Percentiles rank a stretch among this genome's conserved stretches.
Evolutionary conservation across 2,113 vertebrate species (phyloP).

Genomic region (Pseudolaguvia tuberculata): DNA sequence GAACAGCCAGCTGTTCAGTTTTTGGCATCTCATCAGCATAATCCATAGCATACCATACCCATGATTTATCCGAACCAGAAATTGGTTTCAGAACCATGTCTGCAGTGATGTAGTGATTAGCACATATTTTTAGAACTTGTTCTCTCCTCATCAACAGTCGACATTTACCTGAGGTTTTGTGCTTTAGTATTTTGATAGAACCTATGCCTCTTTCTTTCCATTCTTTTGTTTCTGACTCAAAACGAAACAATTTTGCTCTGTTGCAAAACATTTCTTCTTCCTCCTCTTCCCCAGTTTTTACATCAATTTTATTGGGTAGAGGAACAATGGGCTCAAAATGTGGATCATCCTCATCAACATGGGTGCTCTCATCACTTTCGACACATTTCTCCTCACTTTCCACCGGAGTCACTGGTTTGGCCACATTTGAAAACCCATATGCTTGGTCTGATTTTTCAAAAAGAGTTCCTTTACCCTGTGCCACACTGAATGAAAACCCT

Average conservation of each 20-base stretch:
- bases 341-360: slow-evolving; percentile 88
- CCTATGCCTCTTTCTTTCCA: slow-evolving; percentile 97
- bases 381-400: slow-evolving; percentile 64
- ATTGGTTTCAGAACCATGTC: slow-evolving; percentile 90
- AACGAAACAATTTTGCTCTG: slow-evolving; percentile 89
- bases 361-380: slow-evolving; percentile 82
- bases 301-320: slow-evolving; percentile 93
- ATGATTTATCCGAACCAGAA: slow-evolving; percentile 88
- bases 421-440: slow-evolving; percentile 69
- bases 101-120: slow-evolving; percentile 92
- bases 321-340: slow-evolving; percentile 98
- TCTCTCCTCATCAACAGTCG: slow-evolving; percentile 94
- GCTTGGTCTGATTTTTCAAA: slow-evolving; percentile 73
- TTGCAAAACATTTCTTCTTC: slow-evolving; percentile 95
- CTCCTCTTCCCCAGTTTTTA: slow-evolving; percentile 96
- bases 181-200: slow-evolving; percentile 91
- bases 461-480: slow-evolving; percentile 60
- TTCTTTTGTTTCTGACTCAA: slow-evolving; percentile 88
- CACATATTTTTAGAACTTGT: slow-evolving; percentile 95
- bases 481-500: slow-evolving; percentile 69
- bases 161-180: slow-evolving; percentile 85
- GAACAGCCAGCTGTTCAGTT: slow-evolving; percentile 89
- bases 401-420: slow-evolving; percentile 64
- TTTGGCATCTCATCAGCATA: slow-evolving; percentile 92
- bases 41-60: slow-evolving; percentile 94